Evolutionary conservation across 53 echinoderm and acorn worm genomes (phyloP), one percentile per base, ranked within the genome.

Genomic region (Echinometra lucunter): DNA sequence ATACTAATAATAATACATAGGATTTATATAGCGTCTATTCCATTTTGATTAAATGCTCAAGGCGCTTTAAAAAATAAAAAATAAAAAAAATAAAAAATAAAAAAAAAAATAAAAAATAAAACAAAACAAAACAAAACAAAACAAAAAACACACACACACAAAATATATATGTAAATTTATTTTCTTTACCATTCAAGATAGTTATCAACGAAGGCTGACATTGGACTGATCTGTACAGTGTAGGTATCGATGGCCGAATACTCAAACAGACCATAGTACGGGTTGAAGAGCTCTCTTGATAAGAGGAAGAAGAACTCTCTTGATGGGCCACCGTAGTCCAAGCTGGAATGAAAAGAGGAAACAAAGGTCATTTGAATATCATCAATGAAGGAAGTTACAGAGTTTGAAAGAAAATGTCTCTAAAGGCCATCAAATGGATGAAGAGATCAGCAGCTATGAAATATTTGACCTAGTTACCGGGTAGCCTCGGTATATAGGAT

Each of bases 171-270:
- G 3, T 6, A 32, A 72, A 32, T 11, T 30, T 3, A 5, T 78
- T 44, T 47, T 25, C 74, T 97, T 96, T 95, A 99, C 99, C 99
- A 99, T 57, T 99, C 99, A 37, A 99, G 91, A 78, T 99, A 98
- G 82, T 98, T 99, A 88, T 99, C 99, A 6, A 99, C 98, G 78
- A 99, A 99, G 56, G 99, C 99, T 11, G 99, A 99, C 99, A 99
- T 99, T 23, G 99, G 99, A 66, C 99, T 99, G 87, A 99, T 99
- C 95, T 99, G 99, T 57, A 99, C 99, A 34, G 99, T 99, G 95
- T 99, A 99, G 21, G 99, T 99, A 92, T 99, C 99, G 2, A 98
- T 99, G 66, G 99, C 99, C 17, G 99, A 98, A 81, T 99, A 99
- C 94, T 99, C 99, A 96, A 99, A 99, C 57, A 99, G 66, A 56